A percentile compares a stretch with the other conserved stretches of the same genome.
Conservation (phyloP, 1,140 invertebrate genomes). For the Apocrypta bakeri region DNA sequence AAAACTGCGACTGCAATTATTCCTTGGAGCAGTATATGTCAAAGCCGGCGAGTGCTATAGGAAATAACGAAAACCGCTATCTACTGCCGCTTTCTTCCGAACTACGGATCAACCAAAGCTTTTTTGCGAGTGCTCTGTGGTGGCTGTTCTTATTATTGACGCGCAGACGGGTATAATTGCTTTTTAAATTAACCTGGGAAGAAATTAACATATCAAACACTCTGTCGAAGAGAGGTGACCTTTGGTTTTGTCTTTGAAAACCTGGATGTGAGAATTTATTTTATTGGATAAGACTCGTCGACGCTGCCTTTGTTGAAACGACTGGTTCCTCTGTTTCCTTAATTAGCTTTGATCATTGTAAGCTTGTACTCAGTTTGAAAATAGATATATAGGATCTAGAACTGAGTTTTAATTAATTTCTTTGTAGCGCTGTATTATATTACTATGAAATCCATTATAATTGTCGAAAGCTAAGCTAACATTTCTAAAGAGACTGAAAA, state of each 20-base stretch:
- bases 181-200: conserved; percentile 35
- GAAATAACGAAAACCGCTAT: conserved; percentile 26
- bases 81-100: background rate
- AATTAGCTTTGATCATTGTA: background rate
- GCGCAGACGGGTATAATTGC: conserved; percentile 3
- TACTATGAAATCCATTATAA: too few relatives aligned
- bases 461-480: too few relatives aligned
- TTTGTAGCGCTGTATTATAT: too few relatives aligned
- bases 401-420: too few relatives aligned
- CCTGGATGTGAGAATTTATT: background rate
- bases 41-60: background rate
- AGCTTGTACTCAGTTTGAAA: too few relatives aligned
- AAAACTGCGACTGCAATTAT: conserved; percentile 22
- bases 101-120: background rate
- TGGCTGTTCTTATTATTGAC: background rate
- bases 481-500: too few relatives aligned
- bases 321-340: background rate
- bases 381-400: too few relatives aligned
- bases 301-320: too few relatives aligned
- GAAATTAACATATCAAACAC: conserved; percentile 34
- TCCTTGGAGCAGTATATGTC: background rate
- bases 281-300: background rate
- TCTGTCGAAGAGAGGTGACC: background rate
- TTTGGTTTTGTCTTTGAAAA: conserved; percentile 4
- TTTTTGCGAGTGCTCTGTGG: background rate